Evolutionary conservation across 2,888 invertebrate species (phyloP).

Genomic region (Trisateles emortualis): DNA sequence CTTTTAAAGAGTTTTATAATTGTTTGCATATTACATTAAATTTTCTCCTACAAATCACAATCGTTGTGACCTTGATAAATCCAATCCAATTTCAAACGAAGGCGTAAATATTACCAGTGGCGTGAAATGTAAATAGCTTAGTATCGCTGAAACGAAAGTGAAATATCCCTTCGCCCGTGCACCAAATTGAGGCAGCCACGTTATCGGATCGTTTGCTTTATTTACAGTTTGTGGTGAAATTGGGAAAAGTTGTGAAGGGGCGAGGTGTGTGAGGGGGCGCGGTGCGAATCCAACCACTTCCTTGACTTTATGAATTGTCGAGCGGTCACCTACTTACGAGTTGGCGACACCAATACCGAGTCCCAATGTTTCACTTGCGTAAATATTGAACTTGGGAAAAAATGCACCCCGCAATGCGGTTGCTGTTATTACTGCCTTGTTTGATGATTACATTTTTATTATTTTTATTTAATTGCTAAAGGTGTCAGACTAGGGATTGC

Average conservation of each 20-base stretch:
- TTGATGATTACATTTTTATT: constrained; percentile 40
- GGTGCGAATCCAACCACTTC: constrained; percentile 34
- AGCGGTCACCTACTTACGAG: constrained; percentile 52
- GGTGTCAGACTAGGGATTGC: too few species aligned
- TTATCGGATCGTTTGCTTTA: constrained; percentile 59
- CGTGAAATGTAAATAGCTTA: constrained; percentile 48
- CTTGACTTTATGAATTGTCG: constrained; percentile 63
- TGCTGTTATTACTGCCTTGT: constrained; percentile 53
- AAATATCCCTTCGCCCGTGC: constrained; percentile 52
- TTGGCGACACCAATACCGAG: constrained; percentile 57
- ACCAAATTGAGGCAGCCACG: constrained; percentile 55
- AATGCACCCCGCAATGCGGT: constrained; percentile 51
- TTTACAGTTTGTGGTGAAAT: constrained; percentile 56
- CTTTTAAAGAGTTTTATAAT: constrained; percentile 26
- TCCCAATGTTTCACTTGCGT: constrained; percentile 56
- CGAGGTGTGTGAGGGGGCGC: constrained; percentile 13
- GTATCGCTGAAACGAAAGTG: constrained; percentile 57
- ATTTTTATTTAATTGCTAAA: constrained; percentile 34
- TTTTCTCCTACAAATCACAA: constrained; percentile 38
- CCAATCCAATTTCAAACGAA: constrained; percentile 47
- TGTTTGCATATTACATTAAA: constrained; percentile 44
- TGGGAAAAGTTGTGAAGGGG: constrained; percentile 42
- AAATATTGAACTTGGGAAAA: constrained; percentile 59
- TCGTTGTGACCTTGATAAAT: constrained; percentile 47
- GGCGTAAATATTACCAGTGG: constrained; percentile 47